A percentile compares a stretch with the other conserved stretches of the same genome.
phyloP scores from a whole-genome alignment of 2,113 vertebrate genomes.

The Ciconia maguari region DNA sequence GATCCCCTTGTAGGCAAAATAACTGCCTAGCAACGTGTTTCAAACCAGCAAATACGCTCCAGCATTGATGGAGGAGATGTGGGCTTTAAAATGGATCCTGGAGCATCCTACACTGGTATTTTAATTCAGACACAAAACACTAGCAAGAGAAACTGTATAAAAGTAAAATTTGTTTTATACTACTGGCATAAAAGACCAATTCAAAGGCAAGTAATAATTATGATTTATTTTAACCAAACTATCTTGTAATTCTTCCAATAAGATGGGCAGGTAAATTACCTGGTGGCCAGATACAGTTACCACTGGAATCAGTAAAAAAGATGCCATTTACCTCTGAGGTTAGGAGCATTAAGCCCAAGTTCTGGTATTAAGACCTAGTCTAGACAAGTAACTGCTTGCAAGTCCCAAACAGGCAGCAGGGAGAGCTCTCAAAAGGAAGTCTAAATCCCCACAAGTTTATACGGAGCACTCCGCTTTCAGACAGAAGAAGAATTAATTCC shows the following conservation, averaged over 20 bases:
- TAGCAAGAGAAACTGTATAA: neutral
- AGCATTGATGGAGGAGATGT: neutral
- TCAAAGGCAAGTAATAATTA: slow-evolving; percentile 17
- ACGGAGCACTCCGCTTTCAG: neutral
- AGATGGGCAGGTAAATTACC: slow-evolving; percentile 3
- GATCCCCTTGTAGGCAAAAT: neutral
- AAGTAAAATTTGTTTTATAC: neutral
- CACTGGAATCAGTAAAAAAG: neutral
- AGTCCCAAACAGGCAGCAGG: neutral
- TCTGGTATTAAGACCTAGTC: slow-evolving; percentile 33
- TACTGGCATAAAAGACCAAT: neutral
- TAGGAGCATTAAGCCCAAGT: neutral
- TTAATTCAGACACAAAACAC: neutral
- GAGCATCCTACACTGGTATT: neutral
- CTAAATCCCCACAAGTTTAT: neutral
- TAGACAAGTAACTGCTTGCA: slow-evolving; percentile 22
- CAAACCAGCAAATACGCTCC: neutral
- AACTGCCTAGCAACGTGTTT: neutral
- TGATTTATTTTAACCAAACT: neutral
- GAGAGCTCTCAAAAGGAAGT: neutral
- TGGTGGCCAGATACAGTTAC: neutral
- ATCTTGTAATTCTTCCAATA: neutral
- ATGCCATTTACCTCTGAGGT: neutral
- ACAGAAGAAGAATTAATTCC: neutral
- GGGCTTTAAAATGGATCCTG: neutral